Base-by-base conservation (phyloP, 2,888 invertebrate species). In the Bellardia bayeri region DNA sequence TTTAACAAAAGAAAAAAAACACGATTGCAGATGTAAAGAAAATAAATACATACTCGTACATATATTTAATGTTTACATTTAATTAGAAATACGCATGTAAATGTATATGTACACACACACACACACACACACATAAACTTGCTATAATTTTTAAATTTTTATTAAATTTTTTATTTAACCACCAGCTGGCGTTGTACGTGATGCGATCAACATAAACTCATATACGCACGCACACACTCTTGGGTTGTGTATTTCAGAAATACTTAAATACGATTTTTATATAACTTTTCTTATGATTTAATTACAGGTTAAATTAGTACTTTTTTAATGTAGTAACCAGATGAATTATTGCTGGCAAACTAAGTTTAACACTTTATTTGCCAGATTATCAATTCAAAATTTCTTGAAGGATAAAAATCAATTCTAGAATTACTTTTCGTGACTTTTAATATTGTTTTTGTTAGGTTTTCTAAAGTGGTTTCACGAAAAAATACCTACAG, bases 141-240 rank as follows among this genome's bases (percentile, higher is more conserved):
- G 69, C 49, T 69, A n/a, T 51, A 51, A 14, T 69, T 33, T 66
- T 42, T 23, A 51, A 51, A 42, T 64, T 51, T 69, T 49, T 37
- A 49, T 69, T n/a, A 51, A 69, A 49, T n/a, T 69, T 69, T 42
- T 23, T 69, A n/a, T 69, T 69, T 69, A 51, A 69, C 69, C 69
- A 66, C 23, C 42, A 14, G 45, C 66, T 45, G 66, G 30, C 5
- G 51, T 14, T 45, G 69, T 51, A 69, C 69, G 69, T 69, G 69
- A 69, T 33, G 8, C 7, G 30, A 69, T 69, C 69, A 49, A 33
- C 69, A 69, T 69, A 40, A n/a, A n/a, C n/a, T 14, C 16, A 40
- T 11, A 42, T 2, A 64, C 3, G 3, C 11, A 40, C n/a, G 42
- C 40, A n/a, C 40, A 63, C n/a, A 40, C 7, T 7, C 16, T 16